These are phyloP conservation scores for Steinernema khuongi DNA, from an alignment of 1,140 invertebrate species.

Conservation along the genomic window DNA sequence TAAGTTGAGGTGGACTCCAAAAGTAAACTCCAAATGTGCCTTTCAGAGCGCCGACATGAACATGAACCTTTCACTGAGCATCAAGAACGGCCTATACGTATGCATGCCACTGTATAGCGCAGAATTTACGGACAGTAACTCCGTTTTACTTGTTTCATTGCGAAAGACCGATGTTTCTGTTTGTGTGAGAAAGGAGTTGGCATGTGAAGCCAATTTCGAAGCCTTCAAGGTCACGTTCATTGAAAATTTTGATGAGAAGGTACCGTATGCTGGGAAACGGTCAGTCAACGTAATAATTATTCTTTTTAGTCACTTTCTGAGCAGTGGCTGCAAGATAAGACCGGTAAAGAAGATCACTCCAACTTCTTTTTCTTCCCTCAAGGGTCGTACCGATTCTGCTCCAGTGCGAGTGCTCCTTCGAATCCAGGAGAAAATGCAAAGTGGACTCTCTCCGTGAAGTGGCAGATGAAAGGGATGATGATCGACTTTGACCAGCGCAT, in stretches of 20 bases:
- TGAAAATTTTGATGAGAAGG: conserved; percentile 53
- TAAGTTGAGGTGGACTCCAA: background rate
- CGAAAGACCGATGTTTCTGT: conserved; percentile 49
- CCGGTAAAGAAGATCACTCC: conserved; percentile 37
- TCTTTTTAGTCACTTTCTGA: conserved; percentile 44
- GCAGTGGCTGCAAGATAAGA: conserved; percentile 43
- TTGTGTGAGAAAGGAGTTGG: conserved; percentile 49
- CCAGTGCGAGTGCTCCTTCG: conserved; percentile 41
- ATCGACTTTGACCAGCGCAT: conserved; percentile 53
- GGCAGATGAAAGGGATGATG: conserved; percentile 87
- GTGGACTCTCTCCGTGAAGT: conserved; percentile 93
- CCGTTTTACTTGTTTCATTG: conserved; percentile 49
- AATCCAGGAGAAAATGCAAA: conserved; percentile 71
- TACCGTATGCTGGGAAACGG: conserved; percentile 19
- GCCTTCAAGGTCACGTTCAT: conserved; percentile 54
- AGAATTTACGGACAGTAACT: conserved; percentile 49
- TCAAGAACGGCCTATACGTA: conserved; percentile 51
- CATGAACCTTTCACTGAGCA: conserved; percentile 52
- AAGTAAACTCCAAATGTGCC: background rate
- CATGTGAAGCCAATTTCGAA: conserved; percentile 51
- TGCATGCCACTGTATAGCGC: conserved; percentile 51
- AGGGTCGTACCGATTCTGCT: conserved; percentile 51
- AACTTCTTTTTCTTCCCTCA: conserved; percentile 56
- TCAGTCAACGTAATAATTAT: conserved; percentile 16
- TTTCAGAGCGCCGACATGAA: conserved; percentile 42